phyloP scores from a whole-genome alignment of 2,113 vertebrate species.

The Prochilodus magdalenae region DNA sequence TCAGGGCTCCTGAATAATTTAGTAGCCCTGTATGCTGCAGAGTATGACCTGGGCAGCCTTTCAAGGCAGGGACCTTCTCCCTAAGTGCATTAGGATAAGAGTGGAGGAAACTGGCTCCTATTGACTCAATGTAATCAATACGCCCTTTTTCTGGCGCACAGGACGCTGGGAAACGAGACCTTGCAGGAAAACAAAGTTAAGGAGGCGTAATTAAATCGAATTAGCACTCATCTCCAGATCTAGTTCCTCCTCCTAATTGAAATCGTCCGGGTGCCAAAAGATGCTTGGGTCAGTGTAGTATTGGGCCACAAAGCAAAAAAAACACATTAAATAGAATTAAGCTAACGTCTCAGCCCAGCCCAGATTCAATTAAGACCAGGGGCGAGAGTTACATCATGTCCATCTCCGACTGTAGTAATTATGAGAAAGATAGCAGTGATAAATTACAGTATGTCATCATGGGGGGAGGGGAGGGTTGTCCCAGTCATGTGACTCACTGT shows the following conservation, averaged over 20 bases:
- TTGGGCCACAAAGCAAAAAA: background rate
- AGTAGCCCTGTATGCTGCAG: conserved; percentile 71
- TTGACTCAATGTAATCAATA: conserved; percentile 77
- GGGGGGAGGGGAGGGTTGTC: background rate
- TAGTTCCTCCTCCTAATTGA: conserved; percentile 29
- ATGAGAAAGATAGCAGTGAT: background rate
- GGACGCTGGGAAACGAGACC: conserved; percentile 22
- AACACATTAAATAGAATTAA: background rate
- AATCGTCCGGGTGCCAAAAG: conserved; percentile 7
- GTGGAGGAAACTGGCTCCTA: conserved; percentile 71
- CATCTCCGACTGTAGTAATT: background rate
- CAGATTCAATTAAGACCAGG: background rate
- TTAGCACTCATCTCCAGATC: conserved; percentile 22
- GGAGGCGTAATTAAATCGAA: conserved; percentile 25
- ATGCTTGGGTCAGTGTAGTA: background rate
- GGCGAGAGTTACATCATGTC: background rate
- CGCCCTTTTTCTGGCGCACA: conserved; percentile 46
- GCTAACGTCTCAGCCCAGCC: background rate
- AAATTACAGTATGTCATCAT: background rate
- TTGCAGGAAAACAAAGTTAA: conserved; percentile 36
- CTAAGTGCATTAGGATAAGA: conserved; percentile 78
- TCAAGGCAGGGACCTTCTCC: conserved; percentile 65
- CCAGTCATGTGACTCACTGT: background rate
- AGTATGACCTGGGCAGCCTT: conserved; percentile 73
- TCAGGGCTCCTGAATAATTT: conserved; percentile 78